A percentile compares a stretch with the other conserved stretches of the same genome.
phyloP scores from a whole-genome alignment of 2,888 invertebrate species.

The Pecten maximus region DNA sequence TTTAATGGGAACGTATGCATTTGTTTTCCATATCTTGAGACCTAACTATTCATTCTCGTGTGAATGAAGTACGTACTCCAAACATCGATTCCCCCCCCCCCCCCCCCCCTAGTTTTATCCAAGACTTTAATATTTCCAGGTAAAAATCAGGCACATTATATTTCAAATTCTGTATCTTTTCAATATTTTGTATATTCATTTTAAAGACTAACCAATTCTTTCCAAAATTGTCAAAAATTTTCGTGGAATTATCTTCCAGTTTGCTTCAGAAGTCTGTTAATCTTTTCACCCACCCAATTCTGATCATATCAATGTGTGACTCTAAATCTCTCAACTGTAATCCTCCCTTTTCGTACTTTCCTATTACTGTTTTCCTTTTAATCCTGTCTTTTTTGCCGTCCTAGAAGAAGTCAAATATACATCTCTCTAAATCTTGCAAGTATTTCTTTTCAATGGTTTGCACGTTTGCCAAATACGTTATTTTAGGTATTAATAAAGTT shows the following conservation, averaged over 20 bases:
- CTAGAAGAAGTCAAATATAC: neutral
- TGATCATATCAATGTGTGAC: neutral
- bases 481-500: neutral
- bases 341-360: neutral
- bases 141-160: too few species aligned
- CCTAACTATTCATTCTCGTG: too few species aligned
- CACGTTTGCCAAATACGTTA: neutral
- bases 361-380: neutral
- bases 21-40: too few species aligned
- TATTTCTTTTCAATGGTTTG: neutral
- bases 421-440: neutral
- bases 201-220: too few species aligned
- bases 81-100: too few species aligned
- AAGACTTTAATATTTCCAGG: too few species aligned
- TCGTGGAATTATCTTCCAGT: neutral
- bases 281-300: too few species aligned
- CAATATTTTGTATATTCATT: too few species aligned
- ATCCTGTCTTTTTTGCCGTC: neutral
- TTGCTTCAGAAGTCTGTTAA: neutral
- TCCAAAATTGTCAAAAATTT: neutral
- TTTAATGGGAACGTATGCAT: too few species aligned
- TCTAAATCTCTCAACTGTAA: neutral
- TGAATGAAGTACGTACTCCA: too few species aligned
- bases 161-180: too few species aligned
- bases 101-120: too few species aligned